Percentiles rank a stretch among this genome's conserved stretches.
Evolutionary conservation across 1,140 invertebrate genomes (phyloP).

Genomic region (Temnothorax nylanderi): DNA sequence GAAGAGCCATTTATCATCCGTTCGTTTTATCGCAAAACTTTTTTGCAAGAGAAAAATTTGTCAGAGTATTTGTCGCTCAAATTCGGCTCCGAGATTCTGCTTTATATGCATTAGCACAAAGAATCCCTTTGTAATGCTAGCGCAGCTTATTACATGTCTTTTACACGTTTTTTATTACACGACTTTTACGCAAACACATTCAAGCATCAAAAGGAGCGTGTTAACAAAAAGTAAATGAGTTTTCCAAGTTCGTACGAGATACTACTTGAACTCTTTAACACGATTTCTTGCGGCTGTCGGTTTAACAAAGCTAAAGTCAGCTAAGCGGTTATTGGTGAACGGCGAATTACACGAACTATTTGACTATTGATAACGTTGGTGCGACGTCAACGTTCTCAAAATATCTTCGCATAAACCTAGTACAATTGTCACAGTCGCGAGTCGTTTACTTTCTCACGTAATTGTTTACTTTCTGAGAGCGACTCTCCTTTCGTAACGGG

Average conservation of each 20-base stretch:
- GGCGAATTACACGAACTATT: background rate
- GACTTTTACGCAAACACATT: background rate
- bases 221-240: background rate
- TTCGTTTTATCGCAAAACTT: slow-evolving; percentile 57
- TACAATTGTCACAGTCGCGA: background rate
- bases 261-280: background rate
- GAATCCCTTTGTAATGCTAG: background rate
- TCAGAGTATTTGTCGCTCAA: background rate
- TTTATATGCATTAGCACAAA: background rate
- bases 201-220: background rate
- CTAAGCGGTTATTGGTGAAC: background rate
- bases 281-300: background rate
- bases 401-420: background rate
- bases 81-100: background rate
- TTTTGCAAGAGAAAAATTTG: slow-evolving; percentile 16
- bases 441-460: background rate
- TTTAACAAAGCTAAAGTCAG: background rate
- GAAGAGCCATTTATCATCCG: slow-evolving; percentile 60
- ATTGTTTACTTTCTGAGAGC: slow-evolving; percentile 23
- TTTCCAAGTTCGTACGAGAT: background rate
- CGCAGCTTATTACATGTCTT: slow-evolving; percentile 14
- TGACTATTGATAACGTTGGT: background rate
- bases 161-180: slow-evolving; percentile 1
- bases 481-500: background rate
- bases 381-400: background rate